Percentiles rank a stretch among this genome's conserved stretches.
phyloP scores from a whole-genome alignment of 2,797 vertebrate species.

The Melanogrammus aeglefinus region DNA sequence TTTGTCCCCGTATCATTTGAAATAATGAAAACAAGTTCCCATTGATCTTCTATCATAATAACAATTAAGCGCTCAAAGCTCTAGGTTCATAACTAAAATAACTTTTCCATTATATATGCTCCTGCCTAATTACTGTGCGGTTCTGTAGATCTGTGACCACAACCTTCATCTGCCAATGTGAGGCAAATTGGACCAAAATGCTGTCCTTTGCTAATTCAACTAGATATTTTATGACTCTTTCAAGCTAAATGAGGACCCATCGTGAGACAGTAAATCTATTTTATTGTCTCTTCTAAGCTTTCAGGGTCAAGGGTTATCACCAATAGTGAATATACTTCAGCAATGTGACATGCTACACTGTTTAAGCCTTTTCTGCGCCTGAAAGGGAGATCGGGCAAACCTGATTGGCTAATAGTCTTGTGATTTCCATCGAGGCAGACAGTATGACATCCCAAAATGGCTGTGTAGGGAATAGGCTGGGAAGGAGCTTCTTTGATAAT shows the following conservation, averaged over 20 bases:
- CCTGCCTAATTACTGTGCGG: background rate
- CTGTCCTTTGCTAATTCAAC: slow-evolving; percentile 3
- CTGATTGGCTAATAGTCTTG: slow-evolving; percentile 1
- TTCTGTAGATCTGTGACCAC: background rate
- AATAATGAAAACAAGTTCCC: background rate
- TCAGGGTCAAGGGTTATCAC: slow-evolving; percentile 2
- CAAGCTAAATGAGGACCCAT: background rate
- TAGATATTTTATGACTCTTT: slow-evolving; percentile 4
- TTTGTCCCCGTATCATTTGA: background rate
- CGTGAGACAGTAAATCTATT: slow-evolving; percentile 1
- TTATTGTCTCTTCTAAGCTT: slow-evolving; percentile 1
- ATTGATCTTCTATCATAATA: background rate
- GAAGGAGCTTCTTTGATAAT: slow-evolving; percentile 4
- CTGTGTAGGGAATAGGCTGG: slow-evolving; percentile 1
- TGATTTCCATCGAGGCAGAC: slow-evolving; percentile 1
- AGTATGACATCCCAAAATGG: slow-evolving; percentile 1
- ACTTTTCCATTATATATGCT: background rate
- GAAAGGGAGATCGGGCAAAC: background rate
- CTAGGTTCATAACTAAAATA: background rate
- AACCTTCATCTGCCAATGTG: slow-evolving; percentile 6
- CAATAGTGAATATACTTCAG: slow-evolving; percentile 2
- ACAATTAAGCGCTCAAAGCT: background rate
- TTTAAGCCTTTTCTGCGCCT: background rate
- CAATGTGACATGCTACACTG: slow-evolving; percentile 2
- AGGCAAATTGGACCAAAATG: background rate